Percentiles rank a stretch among this genome's conserved stretches.
These are phyloP conservation scores for Leiothrix lutea DNA, from an alignment of 2,113 vertebrate genomes.

Conservation along the genomic window DNA sequence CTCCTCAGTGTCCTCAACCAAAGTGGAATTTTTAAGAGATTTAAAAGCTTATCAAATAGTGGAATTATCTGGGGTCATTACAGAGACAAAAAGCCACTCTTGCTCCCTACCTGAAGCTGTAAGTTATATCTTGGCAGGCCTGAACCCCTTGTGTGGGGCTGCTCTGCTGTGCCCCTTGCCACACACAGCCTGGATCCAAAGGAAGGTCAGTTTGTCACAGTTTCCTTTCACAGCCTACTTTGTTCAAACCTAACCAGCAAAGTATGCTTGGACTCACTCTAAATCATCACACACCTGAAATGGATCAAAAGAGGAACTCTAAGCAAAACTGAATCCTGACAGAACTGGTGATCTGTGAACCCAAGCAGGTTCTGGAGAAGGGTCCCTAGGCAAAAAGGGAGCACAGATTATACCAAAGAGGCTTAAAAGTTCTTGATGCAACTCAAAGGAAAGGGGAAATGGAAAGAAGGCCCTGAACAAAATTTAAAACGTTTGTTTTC, in stretches of 20 bases:
- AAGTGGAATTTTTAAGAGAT: background rate
- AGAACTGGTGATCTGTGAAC: background rate
- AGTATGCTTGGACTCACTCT: too few relatives aligned
- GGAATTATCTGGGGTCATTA: background rate
- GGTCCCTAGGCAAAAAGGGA: background rate
- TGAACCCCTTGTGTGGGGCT: background rate
- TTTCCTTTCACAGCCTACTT: background rate
- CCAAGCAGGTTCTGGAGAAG: background rate
- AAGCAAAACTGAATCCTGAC: background rate
- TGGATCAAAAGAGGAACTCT: fast-evolving
- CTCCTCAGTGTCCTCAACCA: background rate
- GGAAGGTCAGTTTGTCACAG: background rate
- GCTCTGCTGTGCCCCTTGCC: background rate
- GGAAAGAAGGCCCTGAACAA: background rate
- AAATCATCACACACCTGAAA: background rate
- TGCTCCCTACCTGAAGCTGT: background rate
- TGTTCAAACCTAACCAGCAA: background rate
- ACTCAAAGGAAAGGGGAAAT: background rate
- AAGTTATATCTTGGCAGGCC: fast-evolving
- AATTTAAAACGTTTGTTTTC: background rate
- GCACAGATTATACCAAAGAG: background rate
- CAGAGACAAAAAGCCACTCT: background rate
- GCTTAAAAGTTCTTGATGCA: background rate
- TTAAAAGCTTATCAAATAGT: background rate
- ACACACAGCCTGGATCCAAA: background rate